A percentile compares a stretch with the other conserved stretches of the same genome.
phyloP scores from a whole-genome alignment of 64 coral and sea anemone genomes.

The Stylophora pistillata region DNA sequence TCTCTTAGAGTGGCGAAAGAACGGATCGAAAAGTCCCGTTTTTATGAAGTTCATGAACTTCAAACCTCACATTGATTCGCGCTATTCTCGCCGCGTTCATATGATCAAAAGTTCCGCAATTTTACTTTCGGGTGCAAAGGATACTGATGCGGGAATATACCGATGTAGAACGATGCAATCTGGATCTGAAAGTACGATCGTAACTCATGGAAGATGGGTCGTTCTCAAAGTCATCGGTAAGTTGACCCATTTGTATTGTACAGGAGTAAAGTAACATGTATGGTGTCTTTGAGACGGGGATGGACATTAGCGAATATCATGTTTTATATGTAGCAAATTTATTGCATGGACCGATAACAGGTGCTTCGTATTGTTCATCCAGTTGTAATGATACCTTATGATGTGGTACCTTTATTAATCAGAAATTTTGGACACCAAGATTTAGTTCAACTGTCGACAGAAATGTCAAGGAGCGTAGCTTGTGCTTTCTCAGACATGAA shows the following conservation, averaged over 20 bases:
- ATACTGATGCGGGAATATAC: slow-evolving; percentile 80
- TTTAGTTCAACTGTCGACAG: neutral
- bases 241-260: neutral
- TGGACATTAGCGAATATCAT: neutral
- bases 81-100: slow-evolving; percentile 65
- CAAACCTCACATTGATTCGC: slow-evolving; percentile 65
- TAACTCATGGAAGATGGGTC: slow-evolving; percentile 64
- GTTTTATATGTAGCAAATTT: too few relatives aligned
- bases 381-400: neutral
- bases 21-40: slow-evolving; percentile 78
- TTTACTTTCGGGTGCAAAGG: slow-evolving; percentile 73
- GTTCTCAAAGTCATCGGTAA: slow-evolving; percentile 77
- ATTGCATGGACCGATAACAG: slow-evolving; percentile 1
- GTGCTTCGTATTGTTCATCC: neutral
- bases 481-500: neutral
- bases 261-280: neutral
- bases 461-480: neutral
- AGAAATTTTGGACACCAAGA: neutral
- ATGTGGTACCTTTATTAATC: neutral
- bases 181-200: slow-evolving; percentile 30
- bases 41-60: slow-evolving; percentile 92
- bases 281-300: neutral
- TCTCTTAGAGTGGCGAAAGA: slow-evolving; percentile 79
- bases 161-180: slow-evolving; percentile 73
- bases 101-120: slow-evolving; percentile 79